A percentile compares a stretch with the other conserved stretches of the same genome.
Evolutionary conservation across 1,140 invertebrate genomes (phyloP).

Genomic region (Archivesica marissinica): DNA sequence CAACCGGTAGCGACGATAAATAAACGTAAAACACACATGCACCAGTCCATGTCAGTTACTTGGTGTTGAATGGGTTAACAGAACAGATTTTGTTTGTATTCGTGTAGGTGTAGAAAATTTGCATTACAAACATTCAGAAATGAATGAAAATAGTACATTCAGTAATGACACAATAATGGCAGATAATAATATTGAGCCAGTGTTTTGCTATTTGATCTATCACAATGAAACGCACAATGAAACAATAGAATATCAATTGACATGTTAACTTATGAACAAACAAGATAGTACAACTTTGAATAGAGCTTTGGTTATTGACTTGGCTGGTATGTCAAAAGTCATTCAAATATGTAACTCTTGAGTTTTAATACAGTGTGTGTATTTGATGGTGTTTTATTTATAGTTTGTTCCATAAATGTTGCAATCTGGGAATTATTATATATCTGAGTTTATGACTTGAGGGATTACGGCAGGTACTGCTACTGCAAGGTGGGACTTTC

Average conservation of each 20-base stretch:
- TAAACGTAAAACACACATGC: no score
- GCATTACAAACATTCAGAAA: no score
- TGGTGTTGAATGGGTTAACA: no score
- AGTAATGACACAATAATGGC: background rate
- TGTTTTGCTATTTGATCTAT: conserved; percentile 13
- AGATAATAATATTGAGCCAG: background rate
- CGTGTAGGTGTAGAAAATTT: no score
- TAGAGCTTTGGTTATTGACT: background rate
- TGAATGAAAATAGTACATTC: background rate
- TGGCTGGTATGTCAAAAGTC: background rate
- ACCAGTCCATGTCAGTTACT: no score
- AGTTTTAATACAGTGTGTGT: background rate
- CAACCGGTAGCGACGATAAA: no score
- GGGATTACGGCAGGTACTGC: no score
- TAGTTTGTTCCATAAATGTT: conserved; percentile 4
- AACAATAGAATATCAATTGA: conserved; percentile 9
- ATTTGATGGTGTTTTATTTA: background rate
- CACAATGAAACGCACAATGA: background rate
- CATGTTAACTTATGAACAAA: conserved; percentile 22
- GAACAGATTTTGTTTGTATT: no score
- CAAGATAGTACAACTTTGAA: background rate
- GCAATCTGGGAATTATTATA: background rate
- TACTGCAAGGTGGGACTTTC: no score
- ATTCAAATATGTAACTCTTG: background rate
- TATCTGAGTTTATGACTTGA: background rate